A percentile compares a stretch with the other conserved stretches of the same genome.
These are phyloP conservation scores for Heloderma charlesbogerti DNA, from an alignment of 2,113 vertebrate genomes.

Conservation along the genomic window DNA sequence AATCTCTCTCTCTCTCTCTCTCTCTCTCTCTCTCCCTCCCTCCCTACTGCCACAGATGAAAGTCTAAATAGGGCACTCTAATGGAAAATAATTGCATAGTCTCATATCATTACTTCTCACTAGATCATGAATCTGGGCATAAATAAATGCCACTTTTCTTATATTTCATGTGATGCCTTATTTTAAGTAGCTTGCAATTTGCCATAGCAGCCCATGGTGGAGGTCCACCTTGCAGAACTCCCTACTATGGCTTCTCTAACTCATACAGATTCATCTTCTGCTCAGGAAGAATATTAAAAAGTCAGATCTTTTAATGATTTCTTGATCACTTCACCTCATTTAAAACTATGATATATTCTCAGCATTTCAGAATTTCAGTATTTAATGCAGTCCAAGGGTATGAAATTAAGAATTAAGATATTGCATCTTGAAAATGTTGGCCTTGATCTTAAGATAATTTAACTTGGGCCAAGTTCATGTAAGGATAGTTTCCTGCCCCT, in stretches of 20 bases:
- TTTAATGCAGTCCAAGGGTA: slow-evolving; percentile 57
- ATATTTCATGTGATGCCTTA: not conserved
- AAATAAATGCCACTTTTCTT: slow-evolving; percentile 24
- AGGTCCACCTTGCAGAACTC: slow-evolving; percentile 21
- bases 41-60: slow-evolving; percentile 6
- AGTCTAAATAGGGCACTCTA: not conserved
- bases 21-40: not conserved
- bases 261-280: slow-evolving; percentile 54
- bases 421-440: slow-evolving; percentile 38
- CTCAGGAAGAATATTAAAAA: slow-evolving; percentile 66
- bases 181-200: slow-evolving; percentile 3
- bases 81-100: slow-evolving; percentile 7
- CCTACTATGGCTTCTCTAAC: slow-evolving; percentile 49
- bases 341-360: slow-evolving; percentile 60
- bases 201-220: not conserved
- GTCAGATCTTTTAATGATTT: slow-evolving; percentile 69
- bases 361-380: slow-evolving; percentile 36
- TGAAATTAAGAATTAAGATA: slow-evolving; percentile 66
- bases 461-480: not conserved
- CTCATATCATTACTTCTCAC: slow-evolving; percentile 23
- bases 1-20: no score
- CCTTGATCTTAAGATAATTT: not conserved
- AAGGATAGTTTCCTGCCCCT: not conserved
- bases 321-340: slow-evolving; percentile 60
- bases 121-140: not conserved